Conservation (phyloP, 2,113 vertebrate species). For the Australoheros scitulus region DNA sequence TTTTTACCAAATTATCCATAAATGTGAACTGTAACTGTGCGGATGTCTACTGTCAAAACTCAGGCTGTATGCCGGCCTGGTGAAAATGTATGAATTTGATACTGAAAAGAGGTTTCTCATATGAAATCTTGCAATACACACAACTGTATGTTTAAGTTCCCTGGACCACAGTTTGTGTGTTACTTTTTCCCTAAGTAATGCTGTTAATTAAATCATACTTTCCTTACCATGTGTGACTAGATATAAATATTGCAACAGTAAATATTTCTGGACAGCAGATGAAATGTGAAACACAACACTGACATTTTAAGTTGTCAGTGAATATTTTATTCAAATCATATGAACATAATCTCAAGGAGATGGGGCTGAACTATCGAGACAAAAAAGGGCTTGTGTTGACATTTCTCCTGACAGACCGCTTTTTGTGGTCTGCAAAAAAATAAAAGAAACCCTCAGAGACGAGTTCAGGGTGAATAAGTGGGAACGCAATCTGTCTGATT, state of each 20-base stretch:
- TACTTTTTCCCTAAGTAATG: neutral
- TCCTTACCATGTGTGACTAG: neutral
- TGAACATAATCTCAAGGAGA: neutral
- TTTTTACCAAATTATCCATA: too few relatives aligned
- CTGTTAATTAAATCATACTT: neutral
- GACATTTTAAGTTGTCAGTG: conserved; percentile 15
- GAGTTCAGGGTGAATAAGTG: neutral
- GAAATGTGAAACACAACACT: neutral
- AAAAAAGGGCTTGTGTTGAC: neutral
- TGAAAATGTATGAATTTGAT: too few relatives aligned
- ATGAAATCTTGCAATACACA: too few relatives aligned
- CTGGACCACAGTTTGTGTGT: neutral
- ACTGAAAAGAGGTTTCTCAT: neutral
- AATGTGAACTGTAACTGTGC: too few relatives aligned
- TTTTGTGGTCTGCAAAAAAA: neutral
- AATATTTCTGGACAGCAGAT: neutral
- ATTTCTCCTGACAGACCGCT: neutral
- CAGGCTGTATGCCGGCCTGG: neutral
- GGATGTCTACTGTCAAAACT: neutral
- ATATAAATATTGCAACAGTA: neutral
- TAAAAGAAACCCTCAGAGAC: neutral
- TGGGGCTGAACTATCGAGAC: neutral
- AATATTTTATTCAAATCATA: neutral
- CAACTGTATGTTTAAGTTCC: neutral
- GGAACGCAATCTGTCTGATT: neutral